phyloP scores from a whole-genome alignment of 1,140 invertebrate species.

The Chironomus striatipennis region DNA sequence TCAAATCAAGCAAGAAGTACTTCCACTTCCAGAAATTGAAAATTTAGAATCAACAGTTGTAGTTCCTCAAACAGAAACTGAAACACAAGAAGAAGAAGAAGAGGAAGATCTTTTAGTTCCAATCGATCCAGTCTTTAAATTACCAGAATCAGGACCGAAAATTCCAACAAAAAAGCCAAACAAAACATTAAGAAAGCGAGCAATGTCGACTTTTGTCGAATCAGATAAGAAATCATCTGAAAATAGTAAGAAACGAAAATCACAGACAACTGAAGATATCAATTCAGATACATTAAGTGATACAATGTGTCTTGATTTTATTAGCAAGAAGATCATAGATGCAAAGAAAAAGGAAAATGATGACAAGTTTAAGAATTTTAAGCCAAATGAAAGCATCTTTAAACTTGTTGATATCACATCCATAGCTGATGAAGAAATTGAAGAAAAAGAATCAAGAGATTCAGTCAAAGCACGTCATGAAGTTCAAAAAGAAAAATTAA shows the following conservation, averaged over 20 bases:
- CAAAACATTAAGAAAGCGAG: neutral
- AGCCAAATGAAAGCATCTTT: neutral
- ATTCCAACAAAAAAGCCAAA: neutral
- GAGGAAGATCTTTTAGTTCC: neutral
- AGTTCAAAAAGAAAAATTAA: neutral
- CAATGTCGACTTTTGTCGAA: neutral
- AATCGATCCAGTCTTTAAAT: neutral
- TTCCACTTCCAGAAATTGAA: too few relatives aligned
- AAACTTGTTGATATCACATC: neutral
- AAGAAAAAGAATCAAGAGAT: neutral
- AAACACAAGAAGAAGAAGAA: too few relatives aligned
- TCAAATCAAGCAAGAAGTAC: too few relatives aligned
- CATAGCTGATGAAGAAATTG: neutral
- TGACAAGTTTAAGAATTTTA: neutral
- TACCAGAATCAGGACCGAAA: neutral
- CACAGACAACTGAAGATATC: neutral
- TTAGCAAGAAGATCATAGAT: neutral
- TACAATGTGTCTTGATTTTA: neutral
- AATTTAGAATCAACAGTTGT: too few relatives aligned
- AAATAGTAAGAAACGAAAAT: neutral
- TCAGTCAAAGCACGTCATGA: neutral
- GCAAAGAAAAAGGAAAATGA: neutral
- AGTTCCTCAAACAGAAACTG: too few relatives aligned
- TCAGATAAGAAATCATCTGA: neutral
- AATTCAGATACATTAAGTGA: neutral